Base-by-base conservation (phyloP, 2,888 invertebrate genomes). In the Protonemura montana region DNA sequence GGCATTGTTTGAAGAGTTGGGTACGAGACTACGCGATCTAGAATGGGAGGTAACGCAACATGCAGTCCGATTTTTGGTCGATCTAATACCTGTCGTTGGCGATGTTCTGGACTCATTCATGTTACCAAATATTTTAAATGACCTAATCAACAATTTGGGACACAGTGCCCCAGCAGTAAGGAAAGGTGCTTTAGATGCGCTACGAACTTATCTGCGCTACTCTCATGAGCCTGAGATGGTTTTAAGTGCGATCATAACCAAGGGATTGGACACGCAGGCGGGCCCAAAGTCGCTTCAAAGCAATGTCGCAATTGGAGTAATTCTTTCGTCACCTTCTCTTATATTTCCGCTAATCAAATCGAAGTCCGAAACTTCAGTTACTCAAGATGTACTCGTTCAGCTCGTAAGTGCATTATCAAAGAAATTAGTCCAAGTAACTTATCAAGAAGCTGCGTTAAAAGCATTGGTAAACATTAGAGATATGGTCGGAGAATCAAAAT, bases 31-130 rank as follows among this genome's bases (percentile, higher is more conserved):
- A 82, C 93, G 94, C 76, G 96, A 96, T 90, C 95, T 96, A 0
- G 97, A 97, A 91, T 95, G 96, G 94, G 96, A 96, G 91, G 96
- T 97, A 59, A 94, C 97, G 13, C 95, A 96, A 88, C 96, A 97
- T 91, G 96, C 97, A 30, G 92, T 97, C 6, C 92, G 96, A 85
- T 96, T 97, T 10, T 93, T 97, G 76, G 94, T 95, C 35, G 97
- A 97, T 91, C 94, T 97, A 0, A 92, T 97, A 83, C 96, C 96
- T 2, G 94, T 96, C 77, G 93, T 96, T 88, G 90, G 90, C 29
- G 93, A 94, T 85, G 93, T 94, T 85, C 93, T 97, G 25, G 95
- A 97, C 88, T 93, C 93, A 87, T 94, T 95, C 86, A 95, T 96
- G 92, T 88, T 89, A 3, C 91, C 92, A 86, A 91, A 92, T 16